Base-by-base conservation (phyloP, 2,888 invertebrate genomes). In the Linnaemya tessellans region DNA sequence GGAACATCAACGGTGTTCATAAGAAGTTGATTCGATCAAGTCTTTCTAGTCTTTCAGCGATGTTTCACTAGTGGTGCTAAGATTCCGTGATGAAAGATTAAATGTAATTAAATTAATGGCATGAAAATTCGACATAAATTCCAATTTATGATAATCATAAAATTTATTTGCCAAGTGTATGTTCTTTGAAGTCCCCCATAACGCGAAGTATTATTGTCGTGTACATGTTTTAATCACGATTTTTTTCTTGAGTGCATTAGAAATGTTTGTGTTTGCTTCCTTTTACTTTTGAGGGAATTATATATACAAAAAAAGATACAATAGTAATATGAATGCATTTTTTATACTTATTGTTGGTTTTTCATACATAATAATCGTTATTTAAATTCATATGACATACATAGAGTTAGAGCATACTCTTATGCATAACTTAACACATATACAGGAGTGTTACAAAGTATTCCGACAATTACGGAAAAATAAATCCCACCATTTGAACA, bases 361-460 rank as follows among this genome's bases (percentile, higher is more conserved):
- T 67, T 35, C 18, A n/a, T 30, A 20, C 49, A 68, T 73, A 80
- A 84, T 80, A 84, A 81, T 81, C 81, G 81, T 74, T 70, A 62
- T 54, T 64, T 78, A 74, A 81, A 84, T 77, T 77, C 58, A 79
- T 70, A 35, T 73, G 65, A 64, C 64, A 71, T 0, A 67, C 22
- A 67, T 11, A 58, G 30, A 30, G 30, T 30, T 5, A 25, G 64
- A 1, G 11, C 51, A 20, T 1, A 13, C 35, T 2, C 54, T 22
- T 3, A 54, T 7, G n/a, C 30, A 79, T 38, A 30, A 20, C 18
- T 18, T 20, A 51, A 10, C 4, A 43, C n/a, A n/a, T 10, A 3
- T n/a, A 80, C 56, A 65, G 46, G 65, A 15, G 18, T 1, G 5
- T 3, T 0, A 1, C 1, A 54, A 43, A 49, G 46, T 62, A 15